Conservation (phyloP, 37 sponge, comb jelly and placozoan genomes). For the Petrosia ficiformis region DNA sequence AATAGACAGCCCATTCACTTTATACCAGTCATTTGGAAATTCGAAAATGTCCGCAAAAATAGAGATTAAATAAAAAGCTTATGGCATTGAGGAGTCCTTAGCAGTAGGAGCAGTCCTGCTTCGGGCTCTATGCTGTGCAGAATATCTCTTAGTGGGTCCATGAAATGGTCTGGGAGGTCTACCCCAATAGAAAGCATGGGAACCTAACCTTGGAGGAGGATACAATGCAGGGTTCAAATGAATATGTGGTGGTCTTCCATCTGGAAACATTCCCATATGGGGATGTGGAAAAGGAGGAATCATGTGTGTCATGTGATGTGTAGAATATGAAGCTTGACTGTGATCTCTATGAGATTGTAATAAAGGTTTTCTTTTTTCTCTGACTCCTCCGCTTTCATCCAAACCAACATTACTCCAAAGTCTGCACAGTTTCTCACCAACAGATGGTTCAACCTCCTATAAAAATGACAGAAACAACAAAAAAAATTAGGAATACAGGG, state of each 20-base stretch:
- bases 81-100: no score
- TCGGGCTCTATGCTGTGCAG: not conserved
- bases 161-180: not conserved
- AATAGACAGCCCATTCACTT: no score
- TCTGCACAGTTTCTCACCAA: constrained; percentile 86
- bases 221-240: constrained; percentile 9
- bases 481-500: no score
- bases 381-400: constrained; percentile 17
- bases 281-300: not conserved
- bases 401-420: constrained; percentile 50
- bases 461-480: no score
- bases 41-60: no score
- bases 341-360: no score
- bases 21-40: no score
- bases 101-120: not conserved
- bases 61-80: no score
- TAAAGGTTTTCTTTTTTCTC: not conserved
- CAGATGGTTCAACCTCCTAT: constrained; percentile 81
- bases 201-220: constrained; percentile 56
- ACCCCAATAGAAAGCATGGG: not conserved
- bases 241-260: constrained; percentile 6
- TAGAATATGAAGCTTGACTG: not conserved
- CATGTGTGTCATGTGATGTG: not conserved
- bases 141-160: not conserved
- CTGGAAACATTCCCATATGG: not conserved